phyloP scores from a whole-genome alignment of 2,113 vertebrate species.

The Coreoperca whiteheadi region DNA sequence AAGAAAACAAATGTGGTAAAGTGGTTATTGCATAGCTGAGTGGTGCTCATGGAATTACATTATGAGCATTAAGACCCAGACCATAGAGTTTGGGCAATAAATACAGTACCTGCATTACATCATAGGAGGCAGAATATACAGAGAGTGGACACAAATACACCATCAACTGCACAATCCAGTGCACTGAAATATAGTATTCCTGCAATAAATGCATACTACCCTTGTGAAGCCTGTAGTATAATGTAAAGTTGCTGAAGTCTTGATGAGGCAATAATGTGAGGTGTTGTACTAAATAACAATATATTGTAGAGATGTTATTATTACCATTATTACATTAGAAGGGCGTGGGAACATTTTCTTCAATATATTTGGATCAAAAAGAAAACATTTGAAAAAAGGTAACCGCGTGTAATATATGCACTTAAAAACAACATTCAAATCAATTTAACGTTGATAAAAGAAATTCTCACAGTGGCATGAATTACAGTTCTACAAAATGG shows the following conservation, averaged over 20 bases:
- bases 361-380: not conserved
- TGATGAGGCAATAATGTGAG: not conserved
- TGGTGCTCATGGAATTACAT: not conserved
- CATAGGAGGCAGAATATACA: not conserved
- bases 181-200: not conserved
- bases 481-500: not conserved
- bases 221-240: not conserved
- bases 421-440: not conserved
- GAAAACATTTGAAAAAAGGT: not conserved
- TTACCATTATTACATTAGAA: not conserved
- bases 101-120: not conserved
- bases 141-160: not conserved
- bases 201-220: not conserved
- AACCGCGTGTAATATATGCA: not conserved
- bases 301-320: not conserved
- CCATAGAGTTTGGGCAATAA: not conserved
- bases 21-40: not conserved
- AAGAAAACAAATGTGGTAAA: not conserved
- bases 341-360: not conserved
- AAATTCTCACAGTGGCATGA: not conserved
- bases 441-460: not conserved
- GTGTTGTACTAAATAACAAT: not conserved
- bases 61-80: not conserved
- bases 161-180: not conserved
- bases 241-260: not conserved